phyloP scores from a whole-genome alignment of 2,113 vertebrate species.

The Tragelaphus scriptus region DNA sequence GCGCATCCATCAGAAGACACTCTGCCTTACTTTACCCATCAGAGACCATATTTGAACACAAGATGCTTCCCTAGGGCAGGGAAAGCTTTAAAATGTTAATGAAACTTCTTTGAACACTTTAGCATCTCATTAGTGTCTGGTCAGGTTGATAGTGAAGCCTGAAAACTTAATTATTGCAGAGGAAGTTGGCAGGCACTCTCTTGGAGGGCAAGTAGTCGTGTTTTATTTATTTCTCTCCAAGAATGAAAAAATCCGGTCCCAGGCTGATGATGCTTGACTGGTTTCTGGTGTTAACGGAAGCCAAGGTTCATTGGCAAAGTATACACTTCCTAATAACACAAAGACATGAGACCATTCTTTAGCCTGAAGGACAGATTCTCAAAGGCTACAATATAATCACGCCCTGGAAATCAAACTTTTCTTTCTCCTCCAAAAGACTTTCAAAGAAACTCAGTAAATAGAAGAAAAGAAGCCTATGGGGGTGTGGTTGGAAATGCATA shows the following conservation, averaged over 20 bases:
- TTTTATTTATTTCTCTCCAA: slow-evolving; percentile 8
- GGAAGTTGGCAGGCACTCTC: not conserved
- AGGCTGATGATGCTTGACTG: not conserved
- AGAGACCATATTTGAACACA: not conserved
- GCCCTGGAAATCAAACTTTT: not conserved
- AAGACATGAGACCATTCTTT: not conserved
- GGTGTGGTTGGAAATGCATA: not conserved
- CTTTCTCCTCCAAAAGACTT: not conserved
- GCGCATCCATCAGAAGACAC: not conserved
- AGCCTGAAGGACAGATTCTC: not conserved
- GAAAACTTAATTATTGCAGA: slow-evolving; percentile 31
- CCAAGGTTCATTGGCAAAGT: slow-evolving; percentile 1
- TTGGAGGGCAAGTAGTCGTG: not conserved
- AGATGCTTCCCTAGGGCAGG: not conserved
- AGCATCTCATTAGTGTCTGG: not conserved
- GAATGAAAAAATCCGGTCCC: not conserved
- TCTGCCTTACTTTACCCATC: not conserved
- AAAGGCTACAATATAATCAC: not conserved
- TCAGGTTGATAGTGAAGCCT: not conserved
- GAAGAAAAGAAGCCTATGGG: not conserved
- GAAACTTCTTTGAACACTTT: not conserved
- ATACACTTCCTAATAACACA: not conserved
- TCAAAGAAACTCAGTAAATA: slow-evolving; percentile 24
- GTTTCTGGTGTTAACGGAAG: not conserved
- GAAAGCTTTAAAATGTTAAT: not conserved